A percentile compares a stretch with the other conserved stretches of the same genome.
Conservation (phyloP, 2,888 invertebrate genomes). For the Pherbina coryleti region DNA sequence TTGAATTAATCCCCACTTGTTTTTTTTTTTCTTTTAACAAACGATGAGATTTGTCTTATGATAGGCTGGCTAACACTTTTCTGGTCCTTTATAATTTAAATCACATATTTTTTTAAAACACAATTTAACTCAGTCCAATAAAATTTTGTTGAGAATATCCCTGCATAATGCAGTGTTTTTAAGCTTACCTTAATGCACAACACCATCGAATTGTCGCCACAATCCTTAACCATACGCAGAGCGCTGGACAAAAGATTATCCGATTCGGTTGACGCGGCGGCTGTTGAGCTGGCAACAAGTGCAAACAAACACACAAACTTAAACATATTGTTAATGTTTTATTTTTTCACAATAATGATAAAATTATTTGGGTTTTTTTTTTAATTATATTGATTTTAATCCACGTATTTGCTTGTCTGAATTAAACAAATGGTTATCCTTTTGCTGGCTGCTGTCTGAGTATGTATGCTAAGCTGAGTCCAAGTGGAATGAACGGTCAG, state of each 20-base stretch:
- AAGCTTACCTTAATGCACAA: constrained; percentile 79
- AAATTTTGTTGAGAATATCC: background rate
- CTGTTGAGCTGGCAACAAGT: constrained; percentile 71
- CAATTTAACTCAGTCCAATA: background rate
- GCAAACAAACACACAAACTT: constrained; percentile 70
- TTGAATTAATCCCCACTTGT: too few relatives aligned
- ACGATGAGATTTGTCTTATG: background rate
- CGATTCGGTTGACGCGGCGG: constrained; percentile 69
- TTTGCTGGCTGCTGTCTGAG: constrained; percentile 37
- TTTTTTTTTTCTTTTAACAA: background rate
- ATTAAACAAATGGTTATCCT: constrained; percentile 38
- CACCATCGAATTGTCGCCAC: constrained; percentile 77
- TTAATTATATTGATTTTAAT: constrained; percentile 26
- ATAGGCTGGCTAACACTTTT: background rate
- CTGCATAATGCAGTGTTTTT: background rate
- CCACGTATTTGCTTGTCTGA: constrained; percentile 43
- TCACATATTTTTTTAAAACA: background rate
- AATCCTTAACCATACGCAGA: constrained; percentile 78
- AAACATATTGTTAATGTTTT: constrained; percentile 65
- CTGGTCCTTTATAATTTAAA: background rate
- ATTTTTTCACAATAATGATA: background rate
- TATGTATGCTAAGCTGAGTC: constrained; percentile 43
- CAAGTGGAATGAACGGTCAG: constrained; percentile 66
- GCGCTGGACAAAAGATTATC: constrained; percentile 74
- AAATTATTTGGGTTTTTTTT: background rate